Conservation (phyloP, 2,113 vertebrate species). For the Crypturellus undulatus region DNA sequence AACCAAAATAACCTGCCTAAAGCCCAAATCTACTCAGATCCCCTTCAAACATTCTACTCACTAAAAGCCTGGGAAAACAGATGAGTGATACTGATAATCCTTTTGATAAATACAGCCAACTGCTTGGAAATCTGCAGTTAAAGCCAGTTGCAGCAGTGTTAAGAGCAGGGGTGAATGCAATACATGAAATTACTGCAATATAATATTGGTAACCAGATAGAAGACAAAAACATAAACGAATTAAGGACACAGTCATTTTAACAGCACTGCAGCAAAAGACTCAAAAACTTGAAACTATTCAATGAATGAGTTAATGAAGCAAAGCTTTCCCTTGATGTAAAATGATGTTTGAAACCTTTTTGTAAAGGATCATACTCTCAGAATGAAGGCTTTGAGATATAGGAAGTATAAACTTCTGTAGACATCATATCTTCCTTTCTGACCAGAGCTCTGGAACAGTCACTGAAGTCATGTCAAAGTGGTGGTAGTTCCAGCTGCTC, state of each 20-base stretch:
- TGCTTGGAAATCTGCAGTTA: conserved; percentile 34
- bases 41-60: conserved; percentile 20
- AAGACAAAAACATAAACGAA: conserved; percentile 39
- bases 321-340: conserved; percentile 38
- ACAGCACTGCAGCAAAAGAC: conserved; percentile 31
- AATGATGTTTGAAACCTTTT: conserved; percentile 37
- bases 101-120: conserved; percentile 56
- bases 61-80: conserved; percentile 61
- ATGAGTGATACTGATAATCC: conserved; percentile 40
- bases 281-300: conserved; percentile 35
- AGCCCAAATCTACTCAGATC: neutral
- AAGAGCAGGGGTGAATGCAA: neutral
- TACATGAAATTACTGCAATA: conserved; percentile 27
- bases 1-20: conserved; percentile 17
- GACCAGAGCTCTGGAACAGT: conserved; percentile 2
- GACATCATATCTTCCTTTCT: conserved; percentile 26
- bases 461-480: neutral
- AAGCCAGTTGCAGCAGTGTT: neutral
- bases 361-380: neutral
- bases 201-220: conserved; percentile 56
- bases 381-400: conserved; percentile 32
- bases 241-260: conserved; percentile 48
- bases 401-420: conserved; percentile 30
- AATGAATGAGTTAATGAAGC: conserved; percentile 24
- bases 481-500: neutral